Evolutionary conservation across 2,113 vertebrate genomes (phyloP), one percentile per base, ranked within the genome.

Genomic region (Petrocephalus microphthalmus): DNA sequence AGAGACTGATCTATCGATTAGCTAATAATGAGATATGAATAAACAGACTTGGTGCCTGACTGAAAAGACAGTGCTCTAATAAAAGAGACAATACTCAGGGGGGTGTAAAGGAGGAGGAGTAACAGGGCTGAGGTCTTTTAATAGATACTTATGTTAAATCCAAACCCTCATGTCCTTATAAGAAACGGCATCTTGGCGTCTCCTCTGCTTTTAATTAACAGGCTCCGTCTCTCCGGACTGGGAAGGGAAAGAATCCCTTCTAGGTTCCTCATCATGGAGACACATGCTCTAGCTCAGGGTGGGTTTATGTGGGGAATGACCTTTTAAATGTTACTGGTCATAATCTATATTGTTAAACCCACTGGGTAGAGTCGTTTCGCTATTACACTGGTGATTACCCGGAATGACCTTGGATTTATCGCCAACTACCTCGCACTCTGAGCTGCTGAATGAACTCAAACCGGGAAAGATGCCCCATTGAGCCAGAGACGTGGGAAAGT

Each of bases 81-180:
- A 91, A 49, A 92, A 88, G 90, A 93, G 91, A n/a, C 2, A 0
- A 87, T 92, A 89, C 90, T 91, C 93, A 87, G 4, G 89, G 91
- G 87, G 54, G 87, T 56, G 47, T 22, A 33, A 47, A 47, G 60
- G 51, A 42, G 54, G 85, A 20, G 54, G 85, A 37, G 84, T 1
- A 53, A 29, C 13, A 51, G 15, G 52, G 17, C 20, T 49, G 82
- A 52, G 10, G 25, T 84, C 64, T 54, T 53, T 88, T 3, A 7
- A 90, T 87, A 95, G 94, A 94, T 88, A 91, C 92, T 93, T 88
- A 91, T 90, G 88, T 88, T 84, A 74, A 2, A 49, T 67, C 19
- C 53, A 17, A 29, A 42, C 33, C 45, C 54, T 52, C 49, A 49
- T 52, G 82, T 45, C 85, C 51, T 91, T 87, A 15, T 52, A 74